Evolutionary conservation across 2,797 vertebrate species (phyloP), one percentile per base, ranked within the genome.

Genomic region (Leptatherina wallacei): DNA sequence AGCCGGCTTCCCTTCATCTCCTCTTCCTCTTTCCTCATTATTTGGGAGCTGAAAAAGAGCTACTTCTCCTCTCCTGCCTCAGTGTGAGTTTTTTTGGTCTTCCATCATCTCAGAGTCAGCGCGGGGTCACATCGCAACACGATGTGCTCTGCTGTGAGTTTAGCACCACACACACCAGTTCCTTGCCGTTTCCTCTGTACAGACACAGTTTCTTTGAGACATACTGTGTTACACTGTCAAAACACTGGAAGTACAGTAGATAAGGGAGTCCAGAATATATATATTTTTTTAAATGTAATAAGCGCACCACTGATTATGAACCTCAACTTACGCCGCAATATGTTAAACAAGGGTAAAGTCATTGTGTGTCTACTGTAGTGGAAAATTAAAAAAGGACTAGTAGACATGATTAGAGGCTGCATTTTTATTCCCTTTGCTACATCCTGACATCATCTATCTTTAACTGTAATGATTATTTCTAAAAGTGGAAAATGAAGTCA

Each of bases 81-180:
- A 77, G 77, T 83, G 78, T 82, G 81, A 80, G 73, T 13, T 72
- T 79, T 36, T 86, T 82, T 86, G 73, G 77, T 90, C 82, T 90
- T 88, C 86, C 77, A 85, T 90, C 79, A 77, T 84, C 70, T 47
- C 72, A 54, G 69, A 87, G 82, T 91, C 88, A 88, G 78, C 49
- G 69, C 61, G 52, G 60, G 85, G 88, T 90, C 90, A 85, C 62
- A 86, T 83, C 77, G 62, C 87, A 84, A 90, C 83, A 86, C 74
- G 82, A 67, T 27, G 77, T 57, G 66, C 76, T 87, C 84, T 59
- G 77, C 80, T 72, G 80, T 77, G 77, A 83, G 80, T 91, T 90
- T 88, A 89, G 85, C 80, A 42, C 67, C 82, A 82, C 81, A 91
- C 79, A 66, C 69, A 36, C 71, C 64, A 73, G 73, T 84, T 84